Base-by-base conservation (phyloP, 2,113 vertebrate species). In the Bettongia penicillata region DNA sequence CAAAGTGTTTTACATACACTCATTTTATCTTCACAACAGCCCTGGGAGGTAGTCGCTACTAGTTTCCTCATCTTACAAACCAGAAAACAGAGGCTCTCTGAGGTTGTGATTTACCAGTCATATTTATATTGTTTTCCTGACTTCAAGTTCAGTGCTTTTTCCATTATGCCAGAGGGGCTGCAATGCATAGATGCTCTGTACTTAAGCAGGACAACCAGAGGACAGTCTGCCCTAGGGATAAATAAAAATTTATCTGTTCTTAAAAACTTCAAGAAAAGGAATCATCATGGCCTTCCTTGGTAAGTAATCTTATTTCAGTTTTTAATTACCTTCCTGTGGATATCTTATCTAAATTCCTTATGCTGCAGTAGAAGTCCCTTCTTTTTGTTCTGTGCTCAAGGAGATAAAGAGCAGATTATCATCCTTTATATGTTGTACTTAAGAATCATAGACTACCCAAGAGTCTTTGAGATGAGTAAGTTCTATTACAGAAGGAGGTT, bases 61-160 rank as follows among this genome's bases (percentile, higher is more conserved):
- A 19, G 37, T 50, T 1, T 12, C 24, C 10, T 23, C 16, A 23
- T 89, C 91, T 90, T 37, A 93, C 0, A 91, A 52, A 91, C 77
- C 28, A 93, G 11, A 47, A 96, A 94, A 68, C 25, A n/a, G 53
- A 94, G 77, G 47, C 53, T 48, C 24, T 49, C 37, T 91, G 53
- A 94, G 57, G 47, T 49, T 48, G 24, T 48, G 47, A 92, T 3
- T 37, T 25, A 90, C 26, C 48, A 57, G 25, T 57, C 53, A 57
- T 22, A 53, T 53, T 53, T 23, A 53, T 26, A 37, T 68, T 68
- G 28, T 68, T 37, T 68, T 68, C 12, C 57, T 68, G 31, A 68
- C 57, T 37, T 68, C 31, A 68, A 37, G 28, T 68, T 31, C 31
- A 68, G 57, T 31, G 28, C 31, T 68, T 8, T 55, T 55, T 25